Evolutionary conservation across 1,140 invertebrate species (phyloP).

Genomic region (Notospermus geniculatus): DNA sequence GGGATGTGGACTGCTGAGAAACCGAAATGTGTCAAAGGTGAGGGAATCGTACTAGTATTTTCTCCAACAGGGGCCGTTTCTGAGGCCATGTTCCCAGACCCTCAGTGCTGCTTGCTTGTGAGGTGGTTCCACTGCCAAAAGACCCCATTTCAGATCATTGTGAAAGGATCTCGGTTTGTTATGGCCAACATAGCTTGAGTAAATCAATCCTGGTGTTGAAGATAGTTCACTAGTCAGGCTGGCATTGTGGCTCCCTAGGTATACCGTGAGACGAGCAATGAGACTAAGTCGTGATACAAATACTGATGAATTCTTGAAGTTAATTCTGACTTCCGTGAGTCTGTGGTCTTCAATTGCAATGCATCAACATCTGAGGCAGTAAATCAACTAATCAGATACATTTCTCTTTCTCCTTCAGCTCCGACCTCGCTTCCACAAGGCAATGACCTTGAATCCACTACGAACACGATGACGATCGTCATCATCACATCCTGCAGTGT

Average conservation of each 20-base stretch:
- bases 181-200: no score
- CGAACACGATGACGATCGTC: conserved; percentile 40
- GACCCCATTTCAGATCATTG: neutral
- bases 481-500: conserved; percentile 50
- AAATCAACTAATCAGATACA: no score
- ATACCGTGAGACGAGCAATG: no score
- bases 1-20: conserved; percentile 30
- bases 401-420: conserved; percentile 5
- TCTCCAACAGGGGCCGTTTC: neutral
- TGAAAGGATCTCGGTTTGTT: no score
- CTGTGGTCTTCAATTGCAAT: no score
- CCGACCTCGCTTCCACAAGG: conserved; percentile 30
- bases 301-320: no score
- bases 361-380: no score
- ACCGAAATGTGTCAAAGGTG: conserved; percentile 35
- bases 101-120: neutral
- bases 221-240: no score
- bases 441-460: conserved; percentile 4
- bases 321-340: no score
- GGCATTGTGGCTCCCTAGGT: no score
- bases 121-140: neutral
- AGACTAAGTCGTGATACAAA: no score
- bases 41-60: conserved; percentile 6
- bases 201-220: no score
- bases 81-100: conserved; percentile 5